Percentiles rank a stretch among this genome's conserved stretches.
Evolutionary conservation across 1,140 invertebrate genomes (phyloP).

Genomic region (Leptopilina boulardi): DNA sequence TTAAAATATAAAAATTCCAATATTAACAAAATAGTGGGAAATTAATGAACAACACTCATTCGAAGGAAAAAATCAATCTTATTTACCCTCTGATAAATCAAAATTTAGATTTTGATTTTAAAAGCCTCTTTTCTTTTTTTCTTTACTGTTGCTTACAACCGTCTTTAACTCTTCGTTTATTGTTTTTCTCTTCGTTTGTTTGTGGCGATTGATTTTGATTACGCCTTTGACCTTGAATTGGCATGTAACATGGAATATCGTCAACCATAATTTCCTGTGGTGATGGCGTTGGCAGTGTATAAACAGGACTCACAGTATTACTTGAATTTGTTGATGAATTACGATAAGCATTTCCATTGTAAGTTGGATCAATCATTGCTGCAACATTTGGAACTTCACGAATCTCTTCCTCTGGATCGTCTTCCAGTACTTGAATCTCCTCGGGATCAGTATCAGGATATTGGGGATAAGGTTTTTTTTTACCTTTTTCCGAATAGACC

Average conservation of each 20-base stretch:
- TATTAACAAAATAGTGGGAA: background rate
- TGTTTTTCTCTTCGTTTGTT: slow-evolving; percentile 76
- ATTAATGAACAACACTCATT: background rate
- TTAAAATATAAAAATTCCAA: too few relatives aligned
- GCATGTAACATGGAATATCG: slow-evolving; percentile 84
- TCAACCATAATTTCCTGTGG: slow-evolving; percentile 70
- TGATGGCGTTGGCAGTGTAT: slow-evolving; percentile 65
- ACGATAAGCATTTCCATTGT: slow-evolving; percentile 62
- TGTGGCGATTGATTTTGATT: slow-evolving; percentile 73
- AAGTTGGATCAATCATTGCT: slow-evolving; percentile 74
- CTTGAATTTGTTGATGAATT: slow-evolving; percentile 70
- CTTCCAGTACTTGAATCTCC: slow-evolving; percentile 71
- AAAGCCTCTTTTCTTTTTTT: background rate
- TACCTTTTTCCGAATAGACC: slow-evolving; percentile 48
- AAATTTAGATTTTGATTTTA: too few relatives aligned
- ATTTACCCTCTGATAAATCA: background rate
- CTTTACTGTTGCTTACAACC: slow-evolving; percentile 74
- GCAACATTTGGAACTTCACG: slow-evolving; percentile 69
- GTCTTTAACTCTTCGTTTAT: slow-evolving; percentile 74
- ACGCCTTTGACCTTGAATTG: slow-evolving; percentile 85
- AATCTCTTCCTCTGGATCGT: slow-evolving; percentile 56
- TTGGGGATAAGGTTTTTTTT: slow-evolving; percentile 52
- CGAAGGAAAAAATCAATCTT: background rate
- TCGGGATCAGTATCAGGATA: slow-evolving; percentile 74
- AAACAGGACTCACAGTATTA: slow-evolving; percentile 67